Conservation (phyloP, 2,797 vertebrate genomes). For the Pseudochirops corinnae region DNA sequence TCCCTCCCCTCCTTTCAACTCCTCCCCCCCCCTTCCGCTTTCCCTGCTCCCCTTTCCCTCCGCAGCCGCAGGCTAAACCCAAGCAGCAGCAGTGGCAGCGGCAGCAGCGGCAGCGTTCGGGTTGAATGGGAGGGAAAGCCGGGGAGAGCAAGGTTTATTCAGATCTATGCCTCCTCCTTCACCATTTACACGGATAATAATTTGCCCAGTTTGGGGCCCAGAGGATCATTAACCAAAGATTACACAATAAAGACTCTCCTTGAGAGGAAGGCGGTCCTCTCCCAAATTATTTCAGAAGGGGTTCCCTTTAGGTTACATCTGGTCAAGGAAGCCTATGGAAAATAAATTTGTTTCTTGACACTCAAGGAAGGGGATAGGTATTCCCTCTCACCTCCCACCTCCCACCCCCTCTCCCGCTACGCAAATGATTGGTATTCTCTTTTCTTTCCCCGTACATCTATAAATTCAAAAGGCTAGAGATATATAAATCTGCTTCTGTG, state of each 20-base stretch:
- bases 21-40: neutral
- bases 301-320: constrained; percentile 33
- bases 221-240: constrained; percentile 47
- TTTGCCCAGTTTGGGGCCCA: constrained; percentile 30
- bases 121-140: neutral
- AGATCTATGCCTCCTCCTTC: neutral
- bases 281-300: constrained; percentile 40
- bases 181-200: neutral
- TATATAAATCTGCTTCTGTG: neutral
- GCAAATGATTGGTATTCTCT: no score
- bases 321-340: constrained; percentile 34
- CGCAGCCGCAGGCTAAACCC: accelerated
- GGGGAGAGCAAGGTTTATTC: neutral
- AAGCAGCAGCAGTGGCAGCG: neutral
- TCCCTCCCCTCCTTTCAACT: neutral
- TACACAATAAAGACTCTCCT: constrained; percentile 9
- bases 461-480: neutral
- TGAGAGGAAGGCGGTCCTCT: constrained; percentile 12
- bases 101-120: neutral
- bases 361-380: neutral
- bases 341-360: constrained; percentile 7
- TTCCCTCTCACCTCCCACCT: neutral
- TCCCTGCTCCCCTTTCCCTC: neutral
- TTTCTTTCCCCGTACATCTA: neutral
- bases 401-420: no score